A percentile compares a stretch with the other conserved stretches of the same genome.
These are phyloP conservation scores for Chloroceryle aenea DNA, from an alignment of 2,113 vertebrate genomes.

Conservation along the genomic window DNA sequence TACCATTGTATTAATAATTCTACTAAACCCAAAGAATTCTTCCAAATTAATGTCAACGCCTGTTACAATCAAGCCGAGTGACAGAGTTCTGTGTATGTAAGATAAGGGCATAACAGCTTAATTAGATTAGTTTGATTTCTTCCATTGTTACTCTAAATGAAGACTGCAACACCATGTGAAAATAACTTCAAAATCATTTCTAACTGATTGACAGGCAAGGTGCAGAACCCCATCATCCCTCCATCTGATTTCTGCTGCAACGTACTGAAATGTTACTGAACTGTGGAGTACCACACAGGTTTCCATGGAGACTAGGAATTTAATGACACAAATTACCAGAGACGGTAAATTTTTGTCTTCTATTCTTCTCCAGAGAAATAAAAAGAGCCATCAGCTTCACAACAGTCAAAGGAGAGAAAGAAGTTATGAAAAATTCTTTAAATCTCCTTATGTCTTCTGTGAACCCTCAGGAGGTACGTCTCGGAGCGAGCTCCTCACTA, in stretches of 20 bases:
- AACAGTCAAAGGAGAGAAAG: not conserved
- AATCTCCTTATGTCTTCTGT: not conserved
- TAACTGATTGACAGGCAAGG: not conserved
- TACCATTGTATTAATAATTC: not conserved
- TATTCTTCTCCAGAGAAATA: not conserved
- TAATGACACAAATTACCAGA: conserved; percentile 30
- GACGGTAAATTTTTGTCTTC: not conserved
- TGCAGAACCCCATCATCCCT: not conserved
- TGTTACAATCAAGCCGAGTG: not conserved
- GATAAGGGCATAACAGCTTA: not conserved
- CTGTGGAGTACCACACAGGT: not conserved
- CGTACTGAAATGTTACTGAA: not conserved
- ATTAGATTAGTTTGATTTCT: not conserved
- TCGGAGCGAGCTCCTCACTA: not conserved
- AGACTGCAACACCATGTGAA: not conserved
- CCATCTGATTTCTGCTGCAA: not conserved
- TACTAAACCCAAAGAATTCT: not conserved
- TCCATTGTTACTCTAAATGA: not conserved
- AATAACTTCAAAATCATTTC: not conserved
- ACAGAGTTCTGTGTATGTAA: not conserved
- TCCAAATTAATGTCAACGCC: not conserved
- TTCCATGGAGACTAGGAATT: conserved; percentile 57
- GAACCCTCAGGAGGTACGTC: not conserved
- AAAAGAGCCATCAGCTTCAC: not conserved
- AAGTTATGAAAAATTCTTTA: not conserved